Evolutionary conservation across 1,140 invertebrate genomes (phyloP), one percentile per base, ranked within the genome.

Genomic region (Wiebesia pumilae): DNA sequence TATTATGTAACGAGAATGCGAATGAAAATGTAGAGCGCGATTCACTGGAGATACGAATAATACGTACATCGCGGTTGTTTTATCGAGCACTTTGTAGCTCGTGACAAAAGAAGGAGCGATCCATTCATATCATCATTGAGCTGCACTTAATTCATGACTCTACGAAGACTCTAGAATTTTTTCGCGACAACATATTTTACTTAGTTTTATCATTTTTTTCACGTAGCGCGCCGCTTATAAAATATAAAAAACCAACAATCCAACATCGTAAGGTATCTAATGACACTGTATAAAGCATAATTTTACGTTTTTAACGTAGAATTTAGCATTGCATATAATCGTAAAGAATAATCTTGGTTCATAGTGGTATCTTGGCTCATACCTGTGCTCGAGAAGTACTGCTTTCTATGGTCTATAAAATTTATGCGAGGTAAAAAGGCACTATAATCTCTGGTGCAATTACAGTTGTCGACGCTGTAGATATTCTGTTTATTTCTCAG

Each of bases 401-500:
- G 71, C 38, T 43, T 43, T 33, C 38, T 75, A 75, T 27, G 14
- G 38, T 14, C 3, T 24, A 7, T 14, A 75, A 75, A 7, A 75
- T 27, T 75, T 40, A n/a, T 43, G 24, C 3, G 38, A n/a, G 38
- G 21, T 19, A n/a, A 40, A 75, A n/a, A 3, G n/a, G n/a, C 43
- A n/a, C 71, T 75, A n/a, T 43, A 75, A 75, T 75, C 43, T 75
- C 21, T 33, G 12, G 38, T 12, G 14, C 24, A 43, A 75, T 38
- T 75, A n/a, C 7, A 75, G 38, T n/a, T 27, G 24, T 3, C n/a
- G 4, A 38, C 14, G 38, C 14, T 27, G 24, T 3, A 43, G 4
- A 38, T n/a, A 75, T 43, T 75, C 71, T 75, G 38, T 27, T 75
- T 75, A n/a, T 43, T 75, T 75, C 71, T 75, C 71, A 3, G 71